Base-by-base conservation (phyloP, 2,113 vertebrate genomes). In the Boulengeromyrus knoepffleri region DNA sequence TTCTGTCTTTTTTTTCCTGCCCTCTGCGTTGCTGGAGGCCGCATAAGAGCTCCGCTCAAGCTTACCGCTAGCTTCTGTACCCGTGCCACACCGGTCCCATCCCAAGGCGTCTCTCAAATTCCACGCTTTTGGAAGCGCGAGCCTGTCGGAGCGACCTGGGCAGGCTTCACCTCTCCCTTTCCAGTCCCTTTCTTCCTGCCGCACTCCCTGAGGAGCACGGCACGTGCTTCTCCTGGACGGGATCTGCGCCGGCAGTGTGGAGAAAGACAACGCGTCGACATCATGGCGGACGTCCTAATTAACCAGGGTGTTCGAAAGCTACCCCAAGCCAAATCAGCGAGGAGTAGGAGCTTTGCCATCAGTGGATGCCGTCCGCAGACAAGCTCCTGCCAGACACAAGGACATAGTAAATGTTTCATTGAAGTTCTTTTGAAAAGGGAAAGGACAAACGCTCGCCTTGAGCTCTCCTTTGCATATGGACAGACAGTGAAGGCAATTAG, bases 51-150 rank as follows among this genome's bases (percentile, higher is more conserved):
- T 56, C 49, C n/a, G 4, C 31, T 49, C 0, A 42, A 45, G 46
- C 45, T 83, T 49, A 53, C 27, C 9, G 8, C 45, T n/a, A 27
- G 66, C n/a, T 19, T 46, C 74, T 58, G 52, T 47, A 17, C 52
- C 52, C 3, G 12, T 17, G 80, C 24, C 31, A 53, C 8, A 9
- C 2, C 36, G 9, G 52, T 39, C 19, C 36, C 39, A 80, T 49
- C 52, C 39, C 15, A 53, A 89, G 89, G 89, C 45, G 52, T 46
- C 77, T 62, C 89, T 85, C 52, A 62, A 42, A 85, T 85, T 85
- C 89, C 89, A 56, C 10, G 31, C 31, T 70, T 70, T 70, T 13
- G 80, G 52, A 85, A 42, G 17, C 42, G 39, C 27, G 2, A 58
- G 27, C 27, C 27, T n/a, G 39, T 42, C 74, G 5, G 74, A 19